Evolutionary conservation across 1,140 invertebrate genomes (phyloP), one percentile per base, ranked within the genome.

Genomic region (Bombus vancouverensis): DNA sequence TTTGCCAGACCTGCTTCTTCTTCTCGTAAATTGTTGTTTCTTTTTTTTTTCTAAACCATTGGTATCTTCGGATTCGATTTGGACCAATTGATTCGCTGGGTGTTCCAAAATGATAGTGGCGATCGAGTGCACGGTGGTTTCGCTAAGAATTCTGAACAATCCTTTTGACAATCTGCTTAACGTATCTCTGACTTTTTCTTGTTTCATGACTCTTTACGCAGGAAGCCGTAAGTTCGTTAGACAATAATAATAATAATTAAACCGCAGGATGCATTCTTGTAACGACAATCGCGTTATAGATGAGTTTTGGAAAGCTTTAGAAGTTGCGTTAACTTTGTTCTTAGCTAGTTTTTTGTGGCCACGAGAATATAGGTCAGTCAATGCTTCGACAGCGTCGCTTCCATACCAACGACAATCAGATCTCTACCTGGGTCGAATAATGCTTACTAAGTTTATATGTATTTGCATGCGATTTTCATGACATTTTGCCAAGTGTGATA

Each of bases 181-280:
- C 91, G 85, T 89, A 89, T 75, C 81, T 81, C 83, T 90, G 87
- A 90, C 86, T 82, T 92, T 92, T 82, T 91, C 91, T 92, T 92
- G 92, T 92, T 92, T 89, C 92, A 92, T 92, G 92, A 91, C 92
- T 93, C 79, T 92, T 93, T 93, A 87, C 89, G 86, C 96, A 97
- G 96, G 96, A 97, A 97, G 96, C 96, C 96, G 96, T 97, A 97
- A 97, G 96, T 97, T 94, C 80, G 88, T 90, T 87, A 90, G 91
- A 79, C 72, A 75, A 87, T 89, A 87, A 89, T 88, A 76, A 72
- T 85, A 39, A 72, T 73, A 47, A 73, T 32, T 83, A 82, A 59
- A 80, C 62, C 68, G 79, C 86, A 89, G 88, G 88, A 78, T 87
- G 88, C 88, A 86, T 87, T 87, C 62, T 72, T 76, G 87, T 70